These are phyloP conservation scores for Metaphire vulgaris DNA, from an alignment of 1,140 invertebrate genomes.

Conservation along the genomic window DNA sequence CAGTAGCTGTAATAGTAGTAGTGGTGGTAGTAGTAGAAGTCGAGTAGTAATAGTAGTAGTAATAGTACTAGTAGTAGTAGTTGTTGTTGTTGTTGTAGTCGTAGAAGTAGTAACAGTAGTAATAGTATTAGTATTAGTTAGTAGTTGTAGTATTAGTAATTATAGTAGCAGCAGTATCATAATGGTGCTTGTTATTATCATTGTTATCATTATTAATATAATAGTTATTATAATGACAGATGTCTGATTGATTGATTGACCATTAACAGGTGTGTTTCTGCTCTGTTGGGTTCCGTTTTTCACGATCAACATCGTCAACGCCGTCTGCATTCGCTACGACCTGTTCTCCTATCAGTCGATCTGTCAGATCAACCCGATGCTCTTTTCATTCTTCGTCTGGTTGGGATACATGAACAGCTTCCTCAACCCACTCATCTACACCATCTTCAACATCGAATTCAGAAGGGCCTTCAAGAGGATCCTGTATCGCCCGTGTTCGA, in stretches of 20 bases:
- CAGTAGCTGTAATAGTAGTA: too few species aligned
- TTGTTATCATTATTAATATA: not conserved
- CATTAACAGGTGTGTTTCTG: conserved; percentile 75
- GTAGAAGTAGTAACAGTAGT: too few species aligned
- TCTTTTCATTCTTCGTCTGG: conserved; percentile 83
- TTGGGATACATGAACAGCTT: conserved; percentile 96
- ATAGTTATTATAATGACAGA: not conserved
- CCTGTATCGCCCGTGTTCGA: conserved; percentile 51
- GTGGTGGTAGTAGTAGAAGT: too few species aligned
- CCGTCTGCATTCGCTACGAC: conserved; percentile 67
- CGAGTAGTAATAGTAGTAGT: too few species aligned
- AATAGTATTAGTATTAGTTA: too few species aligned
- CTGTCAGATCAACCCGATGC: conserved; percentile 38
- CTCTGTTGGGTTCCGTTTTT: conserved; percentile 99
- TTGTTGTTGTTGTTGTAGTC: not conserved
- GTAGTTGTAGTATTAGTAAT: not conserved
- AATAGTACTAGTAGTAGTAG: too few species aligned
- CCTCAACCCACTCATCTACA: conserved; percentile 97
- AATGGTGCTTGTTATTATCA: not conserved
- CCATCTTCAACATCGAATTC: conserved; percentile 99
- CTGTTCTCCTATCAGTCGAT: conserved; percentile 39
- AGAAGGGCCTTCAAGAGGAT: conserved; percentile 97
- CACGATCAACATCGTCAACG: conserved; percentile 85
- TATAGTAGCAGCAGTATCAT: not conserved
- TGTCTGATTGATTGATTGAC: not conserved